Evolutionary conservation across 2,888 invertebrate species (phyloP), one percentile per base, ranked within the genome.

Genomic region (Aradus depressus): DNA sequence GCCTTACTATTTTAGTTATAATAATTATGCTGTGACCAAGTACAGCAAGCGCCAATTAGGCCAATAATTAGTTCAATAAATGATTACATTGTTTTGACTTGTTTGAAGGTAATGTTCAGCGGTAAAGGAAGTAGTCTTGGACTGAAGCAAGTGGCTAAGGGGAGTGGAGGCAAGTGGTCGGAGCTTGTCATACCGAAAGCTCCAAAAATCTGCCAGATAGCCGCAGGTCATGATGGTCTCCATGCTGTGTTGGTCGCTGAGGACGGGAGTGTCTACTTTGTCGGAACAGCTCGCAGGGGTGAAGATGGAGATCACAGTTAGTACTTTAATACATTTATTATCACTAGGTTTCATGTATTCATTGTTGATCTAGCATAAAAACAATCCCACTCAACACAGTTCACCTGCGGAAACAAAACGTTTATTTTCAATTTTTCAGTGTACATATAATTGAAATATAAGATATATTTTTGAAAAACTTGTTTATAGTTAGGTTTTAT

Each of bases 181-280:
- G 75, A 75, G 58, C 59, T 75, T 34, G 73, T 78, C 32, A 72
- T 83, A 49, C 76, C 81, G 1, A 87, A 87, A 70, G 76, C 79
- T 18, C 80, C 82, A 2, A 80, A 78, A 63, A 76, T 85, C 52
- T 69, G 73, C 1, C 82, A 92, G 69, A 77, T 91, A 56, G 84
- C 91, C 0, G 79, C 91, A 2, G 95, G 96, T 0, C 93, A 95
- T 64, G 96, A 97, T 65, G 92, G 93, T 1, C 78, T 87, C 44
- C 92, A 97, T 67, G 90, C 88, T 0, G 73, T 96, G 45, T 68
- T 97, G 25, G 76, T 96, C n/a, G 79, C 91, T 32, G 91, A 95
- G 63, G 91, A 91, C 65, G 97, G 97, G 1, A 80, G 84, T 1
- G 90, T 90, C 0, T 81, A 87, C 65, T 90, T 90, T 69, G 73